A percentile compares a stretch with the other conserved stretches of the same genome.
These are phyloP conservation scores for Hycleus phaleratus DNA, from an alignment of 1,140 invertebrate species.

Conservation along the genomic window DNA sequence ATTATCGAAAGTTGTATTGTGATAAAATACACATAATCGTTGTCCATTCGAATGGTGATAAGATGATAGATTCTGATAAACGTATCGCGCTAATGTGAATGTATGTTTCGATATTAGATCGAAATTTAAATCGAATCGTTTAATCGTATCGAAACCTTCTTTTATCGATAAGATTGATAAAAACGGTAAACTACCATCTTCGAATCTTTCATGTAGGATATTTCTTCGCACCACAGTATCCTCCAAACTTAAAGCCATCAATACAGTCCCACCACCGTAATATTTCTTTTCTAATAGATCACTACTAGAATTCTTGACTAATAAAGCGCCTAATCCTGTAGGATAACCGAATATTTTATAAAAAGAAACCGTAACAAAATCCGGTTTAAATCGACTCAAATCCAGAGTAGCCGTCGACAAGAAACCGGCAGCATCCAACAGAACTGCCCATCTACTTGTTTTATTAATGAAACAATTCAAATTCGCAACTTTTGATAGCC, in stretches of 20 bases:
- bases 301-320: conserved; percentile 65
- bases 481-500: conserved; percentile 59
- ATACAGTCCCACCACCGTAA: conserved; percentile 88
- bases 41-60: conserved; percentile 69
- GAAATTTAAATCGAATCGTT: conserved; percentile 51
- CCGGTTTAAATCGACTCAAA: conserved; percentile 62
- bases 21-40: conserved; percentile 65
- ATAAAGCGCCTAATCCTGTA: conserved; percentile 82
- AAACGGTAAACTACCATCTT: conserved; percentile 90
- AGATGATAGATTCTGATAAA: conserved; percentile 54
- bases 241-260: conserved; percentile 64
- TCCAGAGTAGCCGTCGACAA: conserved; percentile 73
- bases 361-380: conserved; percentile 90
- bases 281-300: conserved; percentile 64
- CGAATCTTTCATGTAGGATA: conserved; percentile 74
- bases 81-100: conserved; percentile 66
- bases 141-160: conserved; percentile 70
- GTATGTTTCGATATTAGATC: conserved; percentile 63
- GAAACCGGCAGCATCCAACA: conserved; percentile 81
- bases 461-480: conserved; percentile 44
- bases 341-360: conserved; percentile 99
- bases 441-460: conserved; percentile 60
- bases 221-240: conserved; percentile 61
- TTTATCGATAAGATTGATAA: conserved; percentile 74
- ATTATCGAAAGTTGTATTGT: conserved; percentile 59